Evolutionary conservation across 2,888 invertebrate species (phyloP).

Genomic region (Nudaria mundana): DNA sequence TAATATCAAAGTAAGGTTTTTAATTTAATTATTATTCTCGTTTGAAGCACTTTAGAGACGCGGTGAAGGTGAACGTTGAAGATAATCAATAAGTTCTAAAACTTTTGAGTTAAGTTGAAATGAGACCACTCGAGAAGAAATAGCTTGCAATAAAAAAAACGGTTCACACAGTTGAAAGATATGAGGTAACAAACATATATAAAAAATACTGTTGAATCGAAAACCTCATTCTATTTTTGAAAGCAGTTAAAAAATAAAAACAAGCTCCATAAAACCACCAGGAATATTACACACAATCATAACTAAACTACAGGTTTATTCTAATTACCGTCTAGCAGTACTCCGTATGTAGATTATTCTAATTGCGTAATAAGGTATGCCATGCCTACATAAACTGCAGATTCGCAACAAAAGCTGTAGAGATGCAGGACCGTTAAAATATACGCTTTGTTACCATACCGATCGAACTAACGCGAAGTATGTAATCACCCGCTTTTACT

Average conservation of each 20-base stretch:
- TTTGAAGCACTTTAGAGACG: background rate
- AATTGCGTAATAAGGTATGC: constrained; percentile 6
- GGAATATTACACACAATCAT: background rate
- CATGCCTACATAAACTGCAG: too few species aligned
- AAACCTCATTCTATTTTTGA: too few species aligned
- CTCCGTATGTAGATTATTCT: constrained; percentile 5
- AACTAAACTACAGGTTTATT: background rate
- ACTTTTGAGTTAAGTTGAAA: too few species aligned
- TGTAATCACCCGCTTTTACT: constrained; percentile 9
- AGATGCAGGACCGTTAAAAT: constrained; percentile 5
- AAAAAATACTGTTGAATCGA: too few species aligned
- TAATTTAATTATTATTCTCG: background rate
- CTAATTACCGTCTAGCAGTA: constrained; percentile 4
- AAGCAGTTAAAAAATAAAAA: background rate
- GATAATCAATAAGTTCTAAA: too few species aligned
- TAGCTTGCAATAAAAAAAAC: too few species aligned
- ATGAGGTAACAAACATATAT: too few species aligned
- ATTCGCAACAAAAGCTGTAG: constrained; percentile 2
- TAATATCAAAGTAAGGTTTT: background rate
- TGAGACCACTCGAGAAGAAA: too few species aligned
- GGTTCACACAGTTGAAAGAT: too few species aligned
- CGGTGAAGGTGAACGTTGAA: too few species aligned
- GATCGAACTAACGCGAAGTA: constrained; percentile 4
- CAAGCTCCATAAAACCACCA: background rate
- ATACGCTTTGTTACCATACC: constrained; percentile 4